A percentile compares a stretch with the other conserved stretches of the same genome.
Conservation (phyloP, 2,888 invertebrate genomes). For the Ennomos erosarius region DNA sequence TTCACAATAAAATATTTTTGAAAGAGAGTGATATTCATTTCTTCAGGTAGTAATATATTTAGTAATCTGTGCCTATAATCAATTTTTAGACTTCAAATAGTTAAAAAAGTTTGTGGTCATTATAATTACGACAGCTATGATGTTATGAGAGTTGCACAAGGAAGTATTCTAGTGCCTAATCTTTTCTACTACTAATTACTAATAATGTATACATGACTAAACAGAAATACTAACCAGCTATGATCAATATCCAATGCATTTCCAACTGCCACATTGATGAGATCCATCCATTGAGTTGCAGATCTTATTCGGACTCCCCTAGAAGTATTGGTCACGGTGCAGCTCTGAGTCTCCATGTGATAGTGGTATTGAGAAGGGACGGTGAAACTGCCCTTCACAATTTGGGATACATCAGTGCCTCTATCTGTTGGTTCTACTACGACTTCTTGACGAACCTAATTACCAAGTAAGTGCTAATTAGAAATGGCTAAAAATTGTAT, state of each 20-base stretch:
- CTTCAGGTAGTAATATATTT: no score
- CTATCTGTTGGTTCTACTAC: constrained; percentile 60
- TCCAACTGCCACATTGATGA: constrained; percentile 82
- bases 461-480: constrained; percentile 2
- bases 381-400: constrained; percentile 83
- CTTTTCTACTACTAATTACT: constrained; percentile 1
- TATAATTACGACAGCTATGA: background rate
- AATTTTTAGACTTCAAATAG: no score
- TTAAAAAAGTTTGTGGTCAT: background rate
- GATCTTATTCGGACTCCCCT: constrained; percentile 68
- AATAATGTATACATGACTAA: background rate
- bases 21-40: background rate
- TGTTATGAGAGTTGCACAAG: constrained; percentile 4
- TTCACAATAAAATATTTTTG: background rate
- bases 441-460: constrained; percentile 66
- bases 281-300: constrained; percentile 88
- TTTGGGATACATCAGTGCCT: constrained; percentile 74
- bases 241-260: constrained; percentile 70
- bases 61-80: no score
- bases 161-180: constrained; percentile 3
- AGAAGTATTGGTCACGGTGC: constrained; percentile 58
- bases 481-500: background rate
- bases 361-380: constrained; percentile 90
- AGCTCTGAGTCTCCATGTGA: constrained; percentile 90
- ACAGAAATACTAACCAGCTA: constrained; percentile 79